Conservation (phyloP, 2,113 vertebrate species). For the Phalacrocorax pelagicus region DNA sequence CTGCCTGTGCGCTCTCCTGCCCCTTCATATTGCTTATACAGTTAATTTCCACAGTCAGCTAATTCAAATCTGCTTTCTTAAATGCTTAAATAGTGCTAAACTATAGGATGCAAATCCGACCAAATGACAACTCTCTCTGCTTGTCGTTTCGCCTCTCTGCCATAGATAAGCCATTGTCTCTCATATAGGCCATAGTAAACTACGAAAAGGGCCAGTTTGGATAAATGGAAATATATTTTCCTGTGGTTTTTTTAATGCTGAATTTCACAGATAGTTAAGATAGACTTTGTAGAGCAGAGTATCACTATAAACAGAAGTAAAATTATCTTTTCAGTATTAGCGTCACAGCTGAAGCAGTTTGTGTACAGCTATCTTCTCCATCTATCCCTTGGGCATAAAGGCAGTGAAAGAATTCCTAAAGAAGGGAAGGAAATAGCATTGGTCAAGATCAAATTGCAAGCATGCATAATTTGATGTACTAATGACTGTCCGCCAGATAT, state of each 20-base stretch:
- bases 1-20: rapidly evolving
- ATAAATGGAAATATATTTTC: background rate
- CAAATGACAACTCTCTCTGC: background rate
- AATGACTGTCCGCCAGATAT: constrained; percentile 23
- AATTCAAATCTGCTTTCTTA: background rate
- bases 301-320: background rate
- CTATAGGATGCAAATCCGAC: background rate
- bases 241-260: background rate
- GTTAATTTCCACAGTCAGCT: background rate
- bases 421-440: background rate
- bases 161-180: background rate
- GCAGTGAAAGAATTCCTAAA: constrained; percentile 47
- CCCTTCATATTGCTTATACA: background rate
- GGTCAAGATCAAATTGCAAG: constrained; percentile 28
- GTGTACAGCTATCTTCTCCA: background rate
- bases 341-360: background rate
- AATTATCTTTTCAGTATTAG: background rate
- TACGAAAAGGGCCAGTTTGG: background rate
- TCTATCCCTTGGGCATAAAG: constrained; percentile 46
- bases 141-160: background rate
- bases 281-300: background rate
- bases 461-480: constrained; percentile 1
- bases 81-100: background rate
- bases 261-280: background rate
- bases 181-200: background rate